phyloP scores from a whole-genome alignment of 2,888 invertebrate species.

The Syrista parreyssii region DNA sequence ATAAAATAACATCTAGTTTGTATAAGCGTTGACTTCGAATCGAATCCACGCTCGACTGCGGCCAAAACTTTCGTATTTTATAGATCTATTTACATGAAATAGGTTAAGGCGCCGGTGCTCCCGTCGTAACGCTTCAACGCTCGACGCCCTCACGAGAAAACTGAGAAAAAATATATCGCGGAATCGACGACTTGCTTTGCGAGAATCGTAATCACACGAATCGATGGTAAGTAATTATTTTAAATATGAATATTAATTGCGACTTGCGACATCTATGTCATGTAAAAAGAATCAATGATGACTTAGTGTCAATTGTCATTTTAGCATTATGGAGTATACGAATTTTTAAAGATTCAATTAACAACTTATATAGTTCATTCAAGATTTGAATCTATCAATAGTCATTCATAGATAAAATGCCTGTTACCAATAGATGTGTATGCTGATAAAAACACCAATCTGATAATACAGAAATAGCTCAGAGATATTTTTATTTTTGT shows the following conservation, averaged over 20 bases:
- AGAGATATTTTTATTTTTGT: background rate
- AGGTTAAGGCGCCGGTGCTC: background rate
- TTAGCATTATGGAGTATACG: too few species aligned
- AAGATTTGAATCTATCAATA: background rate
- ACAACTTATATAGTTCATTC: background rate
- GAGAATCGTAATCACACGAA: background rate
- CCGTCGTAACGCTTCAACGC: background rate
- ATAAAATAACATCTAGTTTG: background rate
- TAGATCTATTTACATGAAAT: constrained; percentile 8
- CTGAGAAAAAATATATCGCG: background rate
- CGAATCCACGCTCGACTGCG: background rate
- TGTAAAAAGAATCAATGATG: too few species aligned
- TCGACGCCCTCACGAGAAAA: background rate
- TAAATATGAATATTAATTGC: background rate
- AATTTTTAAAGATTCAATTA: background rate
- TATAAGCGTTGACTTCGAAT: background rate
- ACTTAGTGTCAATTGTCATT: too few species aligned
- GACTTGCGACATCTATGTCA: too few species aligned
- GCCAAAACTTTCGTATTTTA: constrained; percentile 4
- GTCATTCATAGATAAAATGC: background rate
- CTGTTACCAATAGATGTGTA: background rate
- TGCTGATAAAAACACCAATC: background rate
- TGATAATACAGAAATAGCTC: background rate
- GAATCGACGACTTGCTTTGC: background rate
- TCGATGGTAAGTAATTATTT: background rate